Evolutionary conservation across 2,113 vertebrate species (phyloP).

Genomic region (Silurus glanis): DNA sequence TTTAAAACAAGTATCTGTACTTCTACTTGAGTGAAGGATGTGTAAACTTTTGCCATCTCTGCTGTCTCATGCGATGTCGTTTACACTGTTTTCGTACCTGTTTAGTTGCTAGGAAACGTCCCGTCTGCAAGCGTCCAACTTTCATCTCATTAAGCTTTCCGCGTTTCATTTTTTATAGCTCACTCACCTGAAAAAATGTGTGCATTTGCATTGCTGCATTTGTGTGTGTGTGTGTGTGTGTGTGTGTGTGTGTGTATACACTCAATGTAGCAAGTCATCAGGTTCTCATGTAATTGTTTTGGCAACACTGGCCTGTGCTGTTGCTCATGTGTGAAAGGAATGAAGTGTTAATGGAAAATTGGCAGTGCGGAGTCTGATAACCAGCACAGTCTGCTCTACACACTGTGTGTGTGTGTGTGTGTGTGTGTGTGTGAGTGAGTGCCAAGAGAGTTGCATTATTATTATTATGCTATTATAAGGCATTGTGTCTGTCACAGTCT

Average conservation of each 20-base stretch:
- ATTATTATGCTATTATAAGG: constrained; percentile 13
- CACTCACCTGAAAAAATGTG: constrained; percentile 58
- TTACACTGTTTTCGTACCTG: constrained; percentile 37
- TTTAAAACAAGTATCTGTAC: too few species aligned
- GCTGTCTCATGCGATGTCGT: constrained; percentile 14
- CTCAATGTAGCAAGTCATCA: constrained; percentile 36
- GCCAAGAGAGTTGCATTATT: neutral
- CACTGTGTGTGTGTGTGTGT: constrained; percentile 23
- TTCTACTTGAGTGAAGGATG: too few species aligned
- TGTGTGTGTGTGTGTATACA: neutral
- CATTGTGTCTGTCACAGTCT: neutral
- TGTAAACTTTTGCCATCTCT: neutral
- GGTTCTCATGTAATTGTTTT: constrained; percentile 44
- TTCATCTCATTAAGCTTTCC: constrained; percentile 59
- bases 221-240: constrained; percentile 19
- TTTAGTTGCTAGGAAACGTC: constrained; percentile 58
- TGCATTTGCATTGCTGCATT: constrained; percentile 37
- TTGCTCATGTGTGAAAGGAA: constrained; percentile 48
- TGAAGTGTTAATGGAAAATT: constrained; percentile 48
- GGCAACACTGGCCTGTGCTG: constrained; percentile 38
- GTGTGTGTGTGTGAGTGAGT: neutral
- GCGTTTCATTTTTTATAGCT: constrained; percentile 40
- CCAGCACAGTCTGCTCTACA: constrained; percentile 25
- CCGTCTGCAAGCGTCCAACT: constrained; percentile 50
- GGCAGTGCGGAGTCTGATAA: constrained; percentile 35